A percentile compares a stretch with the other conserved stretches of the same genome.
phyloP scores from a whole-genome alignment of 2,113 vertebrate genomes.

The Dendropsophus ebraccatus region DNA sequence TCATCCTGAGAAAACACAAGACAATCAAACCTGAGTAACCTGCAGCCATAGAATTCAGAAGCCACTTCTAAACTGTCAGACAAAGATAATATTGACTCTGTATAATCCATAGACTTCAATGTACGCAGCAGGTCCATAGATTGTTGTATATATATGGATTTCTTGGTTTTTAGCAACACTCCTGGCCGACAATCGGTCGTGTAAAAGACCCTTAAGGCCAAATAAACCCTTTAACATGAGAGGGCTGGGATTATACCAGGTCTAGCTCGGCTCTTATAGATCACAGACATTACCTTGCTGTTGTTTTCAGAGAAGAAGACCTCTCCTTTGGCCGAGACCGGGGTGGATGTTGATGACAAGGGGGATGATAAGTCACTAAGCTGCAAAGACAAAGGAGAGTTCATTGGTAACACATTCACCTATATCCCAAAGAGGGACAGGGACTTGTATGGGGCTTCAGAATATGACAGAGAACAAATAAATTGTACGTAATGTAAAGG shows the following conservation, averaged over 20 bases:
- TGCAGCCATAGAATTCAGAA: background rate
- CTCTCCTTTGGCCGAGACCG: slow-evolving; percentile 76
- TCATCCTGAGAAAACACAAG: slow-evolving; percentile 72
- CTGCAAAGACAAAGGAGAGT: slow-evolving; percentile 64
- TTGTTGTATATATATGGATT: too few species aligned
- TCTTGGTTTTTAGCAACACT: too few species aligned
- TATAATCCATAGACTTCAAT: background rate
- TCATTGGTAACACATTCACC: background rate
- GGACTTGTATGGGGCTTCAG: background rate
- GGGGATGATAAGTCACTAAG: slow-evolving; percentile 74
- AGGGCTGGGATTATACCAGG: too few species aligned
- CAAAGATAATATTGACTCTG: slow-evolving; percentile 2
- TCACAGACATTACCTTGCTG: slow-evolving; percentile 44
- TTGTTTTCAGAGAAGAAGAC: slow-evolving; percentile 74
- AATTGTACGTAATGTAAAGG: too few species aligned
- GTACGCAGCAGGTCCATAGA: too few species aligned
- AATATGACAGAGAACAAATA: too few species aligned
- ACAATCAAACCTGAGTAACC: slow-evolving; percentile 1
- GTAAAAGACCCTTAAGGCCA: too few species aligned
- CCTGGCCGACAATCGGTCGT: too few species aligned
- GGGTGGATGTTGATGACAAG: slow-evolving; percentile 76
- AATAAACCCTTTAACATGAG: too few species aligned
- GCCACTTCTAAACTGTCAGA: background rate
- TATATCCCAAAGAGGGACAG: background rate
- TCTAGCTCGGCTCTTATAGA: background rate